A percentile compares a stretch with the other conserved stretches of the same genome.
Conservation (phyloP, 2,113 vertebrate genomes). For the Uria lomvia region DNA sequence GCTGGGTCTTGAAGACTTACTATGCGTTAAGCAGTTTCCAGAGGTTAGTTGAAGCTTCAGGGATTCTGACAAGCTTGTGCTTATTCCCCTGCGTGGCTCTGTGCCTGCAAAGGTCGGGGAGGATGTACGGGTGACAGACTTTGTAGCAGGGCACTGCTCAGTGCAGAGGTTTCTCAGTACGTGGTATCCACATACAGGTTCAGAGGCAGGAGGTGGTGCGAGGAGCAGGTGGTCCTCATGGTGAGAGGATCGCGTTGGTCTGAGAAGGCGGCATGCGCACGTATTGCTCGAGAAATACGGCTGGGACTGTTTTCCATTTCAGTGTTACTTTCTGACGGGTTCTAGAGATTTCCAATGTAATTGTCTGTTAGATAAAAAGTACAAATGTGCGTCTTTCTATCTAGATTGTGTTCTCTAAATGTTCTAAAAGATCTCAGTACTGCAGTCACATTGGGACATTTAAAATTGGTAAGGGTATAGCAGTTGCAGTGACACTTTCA, state of each 20-base stretch:
- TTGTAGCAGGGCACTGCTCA: no score
- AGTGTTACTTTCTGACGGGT: neutral
- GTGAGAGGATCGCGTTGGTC: accelerated
- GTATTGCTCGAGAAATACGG: neutral
- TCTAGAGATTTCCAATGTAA: neutral
- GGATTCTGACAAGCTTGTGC: neutral
- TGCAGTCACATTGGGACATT: neutral
- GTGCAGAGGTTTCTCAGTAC: neutral
- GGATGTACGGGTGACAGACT: no score
- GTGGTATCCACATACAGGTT: neutral
- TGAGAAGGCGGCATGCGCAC: neutral
- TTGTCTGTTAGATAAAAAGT: neutral
- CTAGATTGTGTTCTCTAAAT: neutral
- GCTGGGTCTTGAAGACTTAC: neutral
- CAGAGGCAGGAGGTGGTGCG: neutral
- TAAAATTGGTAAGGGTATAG: neutral
- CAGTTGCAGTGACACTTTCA: neutral
- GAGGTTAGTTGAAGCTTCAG: neutral
- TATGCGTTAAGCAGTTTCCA: neutral
- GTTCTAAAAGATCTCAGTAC: neutral
- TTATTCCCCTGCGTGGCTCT: neutral
- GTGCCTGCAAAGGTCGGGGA: neutral
- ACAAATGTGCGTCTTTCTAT: neutral
- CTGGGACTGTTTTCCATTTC: neutral
- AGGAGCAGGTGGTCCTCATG: neutral